A percentile compares a stretch with the other conserved stretches of the same genome.
These are phyloP conservation scores for Trissonchulus sp. DNA, from an alignment of 2,888 invertebrate species.

Conservation along the genomic window DNA sequence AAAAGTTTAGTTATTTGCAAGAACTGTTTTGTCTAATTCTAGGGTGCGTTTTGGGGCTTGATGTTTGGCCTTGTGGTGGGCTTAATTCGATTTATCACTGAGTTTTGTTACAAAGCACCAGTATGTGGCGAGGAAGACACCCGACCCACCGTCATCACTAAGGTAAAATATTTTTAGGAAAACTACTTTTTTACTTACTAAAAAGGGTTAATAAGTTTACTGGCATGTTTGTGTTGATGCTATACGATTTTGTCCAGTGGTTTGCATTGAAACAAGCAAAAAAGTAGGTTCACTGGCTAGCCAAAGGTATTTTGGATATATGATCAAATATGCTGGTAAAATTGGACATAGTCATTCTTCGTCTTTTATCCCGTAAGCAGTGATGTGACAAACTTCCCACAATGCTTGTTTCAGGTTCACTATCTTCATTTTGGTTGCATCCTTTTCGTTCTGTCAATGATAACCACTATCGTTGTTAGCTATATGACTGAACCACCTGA, in stretches of 20 bases:
- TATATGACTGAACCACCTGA: conserved; percentile 57
- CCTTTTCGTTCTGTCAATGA: conserved; percentile 55
- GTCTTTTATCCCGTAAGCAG: no score
- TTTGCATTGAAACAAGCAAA: no score
- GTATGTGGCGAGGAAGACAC: conserved; percentile 52
- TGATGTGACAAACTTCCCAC: no score
- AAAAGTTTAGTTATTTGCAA: no score
- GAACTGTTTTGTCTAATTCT: no score
- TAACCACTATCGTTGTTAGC: conserved; percentile 55
- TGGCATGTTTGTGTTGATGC: neutral
- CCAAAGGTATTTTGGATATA: no score
- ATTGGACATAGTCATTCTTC: no score
- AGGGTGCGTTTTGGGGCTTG: conserved; percentile 61
- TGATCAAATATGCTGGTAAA: no score
- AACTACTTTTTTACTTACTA: neutral
- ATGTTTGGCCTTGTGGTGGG: conserved; percentile 57
- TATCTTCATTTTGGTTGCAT: conserved; percentile 59
- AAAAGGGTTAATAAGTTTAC: neutral
- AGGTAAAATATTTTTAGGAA: conserved; percentile 27
- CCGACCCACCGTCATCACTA: conserved; percentile 31
- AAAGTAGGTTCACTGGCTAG: no score
- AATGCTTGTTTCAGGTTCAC: conserved; percentile 52
- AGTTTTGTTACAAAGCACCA: conserved; percentile 57
- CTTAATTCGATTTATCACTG: conserved; percentile 56
- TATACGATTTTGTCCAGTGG: neutral